Percentiles rank a stretch among this genome's conserved stretches.
These are phyloP conservation scores for Guaruba guarouba DNA, from an alignment of 2,113 vertebrate genomes.

Conservation along the genomic window DNA sequence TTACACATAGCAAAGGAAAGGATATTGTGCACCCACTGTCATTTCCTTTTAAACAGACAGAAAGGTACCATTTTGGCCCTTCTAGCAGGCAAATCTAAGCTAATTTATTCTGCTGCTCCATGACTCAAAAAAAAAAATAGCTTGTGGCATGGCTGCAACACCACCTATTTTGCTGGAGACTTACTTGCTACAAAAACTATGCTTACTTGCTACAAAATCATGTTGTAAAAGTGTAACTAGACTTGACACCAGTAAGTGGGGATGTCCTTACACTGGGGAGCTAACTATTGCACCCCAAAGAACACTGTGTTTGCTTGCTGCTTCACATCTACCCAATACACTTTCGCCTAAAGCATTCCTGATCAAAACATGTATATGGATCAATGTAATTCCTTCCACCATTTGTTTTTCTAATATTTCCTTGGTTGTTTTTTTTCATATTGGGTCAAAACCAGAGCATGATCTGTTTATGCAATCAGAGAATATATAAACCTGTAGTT, in stretches of 20 bases:
- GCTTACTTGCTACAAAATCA: background rate
- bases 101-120: background rate
- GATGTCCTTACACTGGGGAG: background rate
- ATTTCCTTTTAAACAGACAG: background rate
- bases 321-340: background rate
- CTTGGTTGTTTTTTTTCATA: background rate
- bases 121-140: background rate
- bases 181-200: background rate
- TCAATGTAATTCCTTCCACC: background rate
- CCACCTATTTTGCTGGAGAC: background rate
- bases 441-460: background rate
- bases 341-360: background rate
- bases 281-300: background rate
- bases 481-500: background rate
- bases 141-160: background rate
- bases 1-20: background rate
- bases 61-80: background rate
- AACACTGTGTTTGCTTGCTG: background rate
- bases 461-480: background rate
- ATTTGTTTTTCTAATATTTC: background rate
- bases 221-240: background rate
- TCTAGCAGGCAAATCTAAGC: background rate
- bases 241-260: background rate
- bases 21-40: background rate
- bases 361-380: rapidly evolving